Evolutionary conservation across 2,888 invertebrate genomes (phyloP), one percentile per base, ranked within the genome.

Genomic region (Drosophila percnosoma): DNA sequence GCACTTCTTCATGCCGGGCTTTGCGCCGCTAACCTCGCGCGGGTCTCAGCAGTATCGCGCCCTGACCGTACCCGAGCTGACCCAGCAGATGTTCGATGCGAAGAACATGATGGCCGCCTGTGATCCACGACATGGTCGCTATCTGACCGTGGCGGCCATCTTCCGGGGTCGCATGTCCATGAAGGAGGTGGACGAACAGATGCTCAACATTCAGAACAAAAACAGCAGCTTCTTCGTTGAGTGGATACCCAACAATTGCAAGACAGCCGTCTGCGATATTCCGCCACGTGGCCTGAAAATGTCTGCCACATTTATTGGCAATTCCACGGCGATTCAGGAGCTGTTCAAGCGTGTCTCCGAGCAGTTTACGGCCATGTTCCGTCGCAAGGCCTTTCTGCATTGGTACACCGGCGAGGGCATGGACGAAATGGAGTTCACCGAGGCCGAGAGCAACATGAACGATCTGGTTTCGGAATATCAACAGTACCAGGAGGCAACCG

Each of bases 81-180:
- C 98, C 1, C 95, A 97, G 87, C 97, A 97, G 93, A 97, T 97
- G 97, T 98, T 98, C 94, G 98, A 98, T 93, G 97, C 98, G 78
- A 98, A 98, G 94, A 98, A 98, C 94, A 98, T 98, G 98, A 98
- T 98, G 98, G 98, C 98, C 54, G 98, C 98, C 8, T 98, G 98
- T 93, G 98, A 98, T 93, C 98, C 98, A 1, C 95, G 98, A 67
- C 98, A 98, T 94, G 98, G 98, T 72, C 95, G 98, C 83, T 98
- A 98, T 93, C 94, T 98, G 75, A 98, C 98, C 24, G 98, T 98
- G 4, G 98, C 98, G 57, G 97, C 97, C 86, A 97, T 98, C 92
- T 98, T 98, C 95, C 95, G 98, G 68, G 97, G 97, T 0, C 95
- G 97, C 90, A 97, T 98, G 97, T 98, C 98, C 80, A 98, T 98